These are phyloP conservation scores for Sarcophaga peregrina DNA, from an alignment of 1,140 invertebrate species.

Conservation along the genomic window DNA sequence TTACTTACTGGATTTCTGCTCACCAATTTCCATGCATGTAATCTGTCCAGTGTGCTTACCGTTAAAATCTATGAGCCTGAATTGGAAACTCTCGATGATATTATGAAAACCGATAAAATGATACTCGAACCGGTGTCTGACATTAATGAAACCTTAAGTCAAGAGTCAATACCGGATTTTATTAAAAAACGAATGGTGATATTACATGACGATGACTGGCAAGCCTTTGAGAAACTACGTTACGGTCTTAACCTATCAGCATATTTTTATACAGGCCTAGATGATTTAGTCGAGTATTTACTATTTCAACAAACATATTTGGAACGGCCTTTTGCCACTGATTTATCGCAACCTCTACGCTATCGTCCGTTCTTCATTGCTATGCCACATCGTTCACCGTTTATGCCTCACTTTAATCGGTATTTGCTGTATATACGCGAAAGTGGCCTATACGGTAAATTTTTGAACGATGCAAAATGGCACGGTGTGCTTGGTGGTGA, in stretches of 20 bases:
- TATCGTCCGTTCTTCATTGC: neutral
- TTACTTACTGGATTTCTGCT: neutral
- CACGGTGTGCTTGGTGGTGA: neutral
- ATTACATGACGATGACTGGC: neutral
- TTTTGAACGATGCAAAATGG: neutral
- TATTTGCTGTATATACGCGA: neutral
- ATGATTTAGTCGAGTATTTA: neutral
- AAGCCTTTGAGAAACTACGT: neutral
- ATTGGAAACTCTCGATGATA: neutral
- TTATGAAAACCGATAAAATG: neutral
- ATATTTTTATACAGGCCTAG: neutral
- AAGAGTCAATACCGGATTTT: neutral
- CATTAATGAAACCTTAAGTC: neutral
- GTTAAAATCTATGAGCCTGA: neutral
- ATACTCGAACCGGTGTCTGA: neutral
- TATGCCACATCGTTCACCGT: constrained; percentile 21
- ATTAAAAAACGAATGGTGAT: neutral
- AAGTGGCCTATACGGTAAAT: neutral
- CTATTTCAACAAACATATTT: neutral
- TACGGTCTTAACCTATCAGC: neutral
- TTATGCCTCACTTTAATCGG: constrained; percentile 8
- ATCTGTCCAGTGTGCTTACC: neutral
- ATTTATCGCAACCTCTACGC: neutral
- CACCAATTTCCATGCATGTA: neutral
- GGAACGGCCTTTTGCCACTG: neutral